These are phyloP conservation scores for Scytalopus superciliaris DNA, from an alignment of 2,113 vertebrate species.

Conservation along the genomic window DNA sequence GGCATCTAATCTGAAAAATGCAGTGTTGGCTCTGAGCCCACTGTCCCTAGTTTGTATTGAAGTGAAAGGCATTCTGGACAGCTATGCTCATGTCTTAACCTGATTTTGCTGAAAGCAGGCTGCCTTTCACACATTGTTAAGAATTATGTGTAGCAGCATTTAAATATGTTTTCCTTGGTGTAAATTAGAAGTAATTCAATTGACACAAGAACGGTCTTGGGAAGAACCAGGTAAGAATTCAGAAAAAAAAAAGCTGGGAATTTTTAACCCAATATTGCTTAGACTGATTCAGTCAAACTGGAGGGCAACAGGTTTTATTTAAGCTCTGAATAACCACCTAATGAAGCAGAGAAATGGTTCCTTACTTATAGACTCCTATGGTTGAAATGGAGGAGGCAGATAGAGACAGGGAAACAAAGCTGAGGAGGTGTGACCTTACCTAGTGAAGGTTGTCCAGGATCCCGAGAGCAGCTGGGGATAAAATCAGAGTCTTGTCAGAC, in stretches of 20 bases:
- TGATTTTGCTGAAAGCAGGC: neutral
- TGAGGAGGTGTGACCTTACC: neutral
- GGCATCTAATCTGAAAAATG: neutral
- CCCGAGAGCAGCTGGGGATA: neutral
- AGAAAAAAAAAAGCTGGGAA: neutral
- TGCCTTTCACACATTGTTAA: neutral
- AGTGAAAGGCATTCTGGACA: neutral
- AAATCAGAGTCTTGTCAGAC: neutral
- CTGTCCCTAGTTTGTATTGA: neutral
- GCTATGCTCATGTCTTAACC: neutral
- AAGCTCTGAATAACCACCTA: neutral
- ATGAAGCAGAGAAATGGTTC: neutral
- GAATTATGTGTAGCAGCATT: neutral
- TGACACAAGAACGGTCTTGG: neutral
- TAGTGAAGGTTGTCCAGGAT: neutral
- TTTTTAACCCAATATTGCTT: neutral
- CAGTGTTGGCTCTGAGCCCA: neutral
- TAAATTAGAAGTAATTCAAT: neutral
- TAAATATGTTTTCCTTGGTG: neutral
- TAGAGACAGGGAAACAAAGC: neutral
- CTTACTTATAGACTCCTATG: neutral
- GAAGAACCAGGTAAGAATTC: neutral
- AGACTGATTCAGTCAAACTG: neutral
- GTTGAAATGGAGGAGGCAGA: neutral
- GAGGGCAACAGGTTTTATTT: neutral